Percentiles rank a stretch among this genome's conserved stretches.
phyloP scores from a whole-genome alignment of 1,140 invertebrate genomes.

The Diabrotica virgifera region DNA sequence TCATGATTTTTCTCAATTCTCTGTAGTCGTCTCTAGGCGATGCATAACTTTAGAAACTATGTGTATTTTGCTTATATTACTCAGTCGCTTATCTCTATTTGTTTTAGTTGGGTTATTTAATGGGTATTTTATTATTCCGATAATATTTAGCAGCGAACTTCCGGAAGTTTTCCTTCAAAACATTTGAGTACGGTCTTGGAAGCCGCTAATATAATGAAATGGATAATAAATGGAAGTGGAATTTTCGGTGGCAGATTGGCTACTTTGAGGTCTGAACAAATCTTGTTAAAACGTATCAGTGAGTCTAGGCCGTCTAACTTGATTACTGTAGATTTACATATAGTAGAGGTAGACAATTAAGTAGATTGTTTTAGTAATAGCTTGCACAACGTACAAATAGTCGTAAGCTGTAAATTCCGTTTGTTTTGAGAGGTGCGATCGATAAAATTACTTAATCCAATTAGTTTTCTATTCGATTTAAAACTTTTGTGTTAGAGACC shows the following conservation, averaged over 20 bases:
- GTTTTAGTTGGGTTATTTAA: too few relatives aligned
- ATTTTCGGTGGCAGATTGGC: conserved; percentile 19
- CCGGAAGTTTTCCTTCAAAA: neutral
- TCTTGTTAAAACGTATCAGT: conserved; percentile 22
- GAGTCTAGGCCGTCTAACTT: conserved; percentile 26
- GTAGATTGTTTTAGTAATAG: conserved; percentile 27
- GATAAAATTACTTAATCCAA: neutral
- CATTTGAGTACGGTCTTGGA: neutral
- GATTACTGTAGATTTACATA: conserved; percentile 30
- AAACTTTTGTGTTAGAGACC: too few relatives aligned
- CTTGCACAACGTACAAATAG: conserved; percentile 18
- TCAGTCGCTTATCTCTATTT: too few relatives aligned
- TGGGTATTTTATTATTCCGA: too few relatives aligned
- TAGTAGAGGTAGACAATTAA: conserved; percentile 31
- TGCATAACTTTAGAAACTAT: too few relatives aligned
- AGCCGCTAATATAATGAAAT: conserved; percentile 14
- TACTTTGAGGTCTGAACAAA: conserved; percentile 20
- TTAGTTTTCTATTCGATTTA: too few relatives aligned
- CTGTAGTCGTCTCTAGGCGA: too few relatives aligned
- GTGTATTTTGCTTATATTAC: too few relatives aligned
- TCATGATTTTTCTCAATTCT: too few relatives aligned
- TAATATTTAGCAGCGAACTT: too few relatives aligned
- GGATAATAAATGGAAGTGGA: conserved; percentile 19
- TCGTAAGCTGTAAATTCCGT: conserved; percentile 5
- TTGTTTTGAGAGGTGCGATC: conserved; percentile 12